phyloP scores from a whole-genome alignment of 2,888 invertebrate species.

The Orchesellides sinensis region DNA sequence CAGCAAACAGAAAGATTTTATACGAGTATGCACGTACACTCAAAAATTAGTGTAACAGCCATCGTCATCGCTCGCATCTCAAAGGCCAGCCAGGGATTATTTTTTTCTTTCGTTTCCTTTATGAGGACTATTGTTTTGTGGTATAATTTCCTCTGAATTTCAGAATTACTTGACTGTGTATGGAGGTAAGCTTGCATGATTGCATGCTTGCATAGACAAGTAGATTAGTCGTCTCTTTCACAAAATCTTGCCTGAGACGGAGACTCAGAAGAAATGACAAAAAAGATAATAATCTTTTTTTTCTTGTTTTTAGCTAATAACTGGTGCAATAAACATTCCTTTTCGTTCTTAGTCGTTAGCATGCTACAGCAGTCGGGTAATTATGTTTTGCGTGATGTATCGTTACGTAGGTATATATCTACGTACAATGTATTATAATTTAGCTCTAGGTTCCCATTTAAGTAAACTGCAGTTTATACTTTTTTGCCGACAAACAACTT shows the following conservation, averaged over 20 bases:
- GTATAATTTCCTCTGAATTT: background rate
- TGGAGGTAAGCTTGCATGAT: constrained; percentile 4
- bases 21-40: background rate
- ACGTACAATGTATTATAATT: too few species aligned
- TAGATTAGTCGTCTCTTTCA: background rate
- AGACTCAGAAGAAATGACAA: constrained; percentile 25
- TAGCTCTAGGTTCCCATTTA: too few species aligned
- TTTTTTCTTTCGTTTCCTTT: background rate
- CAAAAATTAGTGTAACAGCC: constrained; percentile 2
- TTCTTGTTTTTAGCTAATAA: constrained; percentile 22
- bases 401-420: too few species aligned
- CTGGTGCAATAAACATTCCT: constrained; percentile 30
- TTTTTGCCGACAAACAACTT: background rate
- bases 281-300: constrained; percentile 36
- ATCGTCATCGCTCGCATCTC: constrained; percentile 15
- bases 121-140: too few species aligned
- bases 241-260: background rate
- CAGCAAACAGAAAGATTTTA: background rate
- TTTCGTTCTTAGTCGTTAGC: constrained; percentile 20
- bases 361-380: background rate
- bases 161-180: too few species aligned
- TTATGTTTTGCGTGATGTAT: background rate
- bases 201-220: constrained; percentile 33
- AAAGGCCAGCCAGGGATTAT: constrained; percentile 38
- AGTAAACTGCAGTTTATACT: background rate